A percentile compares a stretch with the other conserved stretches of the same genome.
These are phyloP conservation scores for Arrhopalites spinosus DNA, from an alignment of 2,888 invertebrate species.

Conservation along the genomic window DNA sequence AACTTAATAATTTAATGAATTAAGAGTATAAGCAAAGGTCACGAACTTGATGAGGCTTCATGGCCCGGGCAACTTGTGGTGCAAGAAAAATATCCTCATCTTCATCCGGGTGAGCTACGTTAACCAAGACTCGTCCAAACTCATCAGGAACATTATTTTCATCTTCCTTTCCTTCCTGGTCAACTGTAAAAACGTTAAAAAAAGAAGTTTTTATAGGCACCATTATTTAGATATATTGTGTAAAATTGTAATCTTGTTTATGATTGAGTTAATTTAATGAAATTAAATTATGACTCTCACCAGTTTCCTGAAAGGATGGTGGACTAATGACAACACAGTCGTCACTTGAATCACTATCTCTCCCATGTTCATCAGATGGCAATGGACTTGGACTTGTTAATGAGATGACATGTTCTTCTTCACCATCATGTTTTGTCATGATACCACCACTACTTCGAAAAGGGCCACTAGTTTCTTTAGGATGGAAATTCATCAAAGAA, in stretches of 20 bases:
- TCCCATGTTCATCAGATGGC: constrained; percentile 61
- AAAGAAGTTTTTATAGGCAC: constrained; percentile 72
- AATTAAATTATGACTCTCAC: too few species aligned
- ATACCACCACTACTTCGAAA: constrained; percentile 33
- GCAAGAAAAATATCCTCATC: constrained; percentile 91
- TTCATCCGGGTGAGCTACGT: constrained; percentile 87
- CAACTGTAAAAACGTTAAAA: too few species aligned
- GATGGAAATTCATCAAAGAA: neutral
- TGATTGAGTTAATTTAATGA: too few species aligned
- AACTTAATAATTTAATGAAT: neutral
- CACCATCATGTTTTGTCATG: neutral
- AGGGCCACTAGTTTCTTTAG: neutral
- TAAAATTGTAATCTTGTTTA: too few species aligned
- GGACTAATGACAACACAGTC: constrained; percentile 82
- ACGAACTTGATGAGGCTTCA: constrained; percentile 91
- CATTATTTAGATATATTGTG: too few species aligned
- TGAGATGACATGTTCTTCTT: neutral
- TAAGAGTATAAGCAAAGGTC: neutral
- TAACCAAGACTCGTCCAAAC: constrained; percentile 87
- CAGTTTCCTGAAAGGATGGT: constrained; percentile 70
- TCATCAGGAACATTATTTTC: constrained; percentile 87
- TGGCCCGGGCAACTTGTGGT: constrained; percentile 82
- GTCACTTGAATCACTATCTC: constrained; percentile 77
- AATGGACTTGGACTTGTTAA: neutral
- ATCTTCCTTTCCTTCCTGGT: constrained; percentile 88